phyloP scores from a whole-genome alignment of 2,888 invertebrate species.

The Drosophila nigricruria region DNA sequence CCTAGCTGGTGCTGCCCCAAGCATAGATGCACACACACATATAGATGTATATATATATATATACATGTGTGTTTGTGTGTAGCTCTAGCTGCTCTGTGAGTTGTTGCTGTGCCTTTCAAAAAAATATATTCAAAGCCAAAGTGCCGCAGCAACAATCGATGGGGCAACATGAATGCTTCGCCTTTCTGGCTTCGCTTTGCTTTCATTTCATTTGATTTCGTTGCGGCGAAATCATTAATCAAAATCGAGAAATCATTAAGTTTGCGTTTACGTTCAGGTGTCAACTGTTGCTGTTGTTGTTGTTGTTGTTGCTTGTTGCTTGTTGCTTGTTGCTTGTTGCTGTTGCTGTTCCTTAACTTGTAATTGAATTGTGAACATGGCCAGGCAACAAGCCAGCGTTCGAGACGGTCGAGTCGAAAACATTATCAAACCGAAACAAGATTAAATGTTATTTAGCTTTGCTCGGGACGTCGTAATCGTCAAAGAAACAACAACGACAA shows the following conservation, averaged over 20 bases:
- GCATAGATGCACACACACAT: not conserved
- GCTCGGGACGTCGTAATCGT: constrained; percentile 10
- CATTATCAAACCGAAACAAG: constrained; percentile 52
- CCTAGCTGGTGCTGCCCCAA: not conserved
- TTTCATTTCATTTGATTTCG: constrained; percentile 51
- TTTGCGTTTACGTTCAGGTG: constrained; percentile 63
- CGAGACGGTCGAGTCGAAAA: constrained; percentile 16
- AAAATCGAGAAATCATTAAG: constrained; percentile 76
- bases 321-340: constrained; percentile 34
- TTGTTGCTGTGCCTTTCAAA: constrained; percentile 49
- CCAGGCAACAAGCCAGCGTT: constrained; percentile 13
- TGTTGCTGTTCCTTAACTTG: constrained; percentile 65
- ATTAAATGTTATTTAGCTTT: constrained; percentile 50
- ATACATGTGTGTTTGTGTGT: constrained; percentile 4
- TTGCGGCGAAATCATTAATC: constrained; percentile 67
- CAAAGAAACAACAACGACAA: not conserved
- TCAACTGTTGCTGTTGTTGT: constrained; percentile 51
- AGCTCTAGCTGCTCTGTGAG: not conserved
- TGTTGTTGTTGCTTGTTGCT: constrained; percentile 20
- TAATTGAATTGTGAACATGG: constrained; percentile 77
- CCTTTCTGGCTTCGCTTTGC: constrained; percentile 32
- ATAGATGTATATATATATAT: too few species aligned
- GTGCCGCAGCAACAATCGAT: constrained; percentile 57
- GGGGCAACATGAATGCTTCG: constrained; percentile 47
- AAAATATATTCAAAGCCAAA: constrained; percentile 65